These are phyloP conservation scores for Promerops cafer DNA, from an alignment of 2,113 vertebrate species.

Conservation along the genomic window DNA sequence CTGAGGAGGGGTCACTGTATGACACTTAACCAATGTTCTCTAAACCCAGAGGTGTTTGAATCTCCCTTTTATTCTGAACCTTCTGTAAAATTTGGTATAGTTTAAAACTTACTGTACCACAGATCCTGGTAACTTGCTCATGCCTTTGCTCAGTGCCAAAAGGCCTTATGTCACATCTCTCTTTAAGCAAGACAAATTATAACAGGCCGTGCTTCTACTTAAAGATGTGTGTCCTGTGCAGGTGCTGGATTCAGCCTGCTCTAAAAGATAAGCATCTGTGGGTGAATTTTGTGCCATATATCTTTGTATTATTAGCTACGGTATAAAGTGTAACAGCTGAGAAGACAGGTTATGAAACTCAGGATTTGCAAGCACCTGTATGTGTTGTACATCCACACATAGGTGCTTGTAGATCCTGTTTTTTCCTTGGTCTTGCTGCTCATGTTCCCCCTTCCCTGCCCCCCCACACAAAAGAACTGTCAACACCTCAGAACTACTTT, in stretches of 20 bases:
- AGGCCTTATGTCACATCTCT: slow-evolving; percentile 47
- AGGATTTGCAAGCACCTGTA: not conserved
- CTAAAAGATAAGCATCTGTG: slow-evolving; percentile 19
- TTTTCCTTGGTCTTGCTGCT: not conserved
- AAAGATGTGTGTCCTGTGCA: not conserved
- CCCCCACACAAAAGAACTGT: not conserved
- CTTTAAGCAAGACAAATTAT: not conserved
- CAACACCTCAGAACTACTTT: not conserved
- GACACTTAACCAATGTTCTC: not conserved
- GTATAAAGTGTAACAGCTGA: not conserved
- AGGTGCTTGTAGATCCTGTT: not conserved
- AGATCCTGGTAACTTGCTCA: not conserved
- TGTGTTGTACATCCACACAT: rapidly evolving
- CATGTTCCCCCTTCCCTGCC: not conserved
- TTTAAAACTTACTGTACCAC: not conserved
- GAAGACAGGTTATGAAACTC: not conserved
- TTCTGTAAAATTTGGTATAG: not conserved
- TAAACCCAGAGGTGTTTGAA: slow-evolving; percentile 11
- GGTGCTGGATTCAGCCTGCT: not conserved
- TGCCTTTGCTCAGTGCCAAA: slow-evolving; percentile 74
- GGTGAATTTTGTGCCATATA: slow-evolving; percentile 69
- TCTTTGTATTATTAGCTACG: not conserved
- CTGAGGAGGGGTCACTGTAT: slow-evolving; percentile 67
- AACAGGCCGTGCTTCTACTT: not conserved
- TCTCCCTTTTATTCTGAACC: not conserved